Conservation (phyloP, 2,888 invertebrate species). For the Abscondita cerata region DNA sequence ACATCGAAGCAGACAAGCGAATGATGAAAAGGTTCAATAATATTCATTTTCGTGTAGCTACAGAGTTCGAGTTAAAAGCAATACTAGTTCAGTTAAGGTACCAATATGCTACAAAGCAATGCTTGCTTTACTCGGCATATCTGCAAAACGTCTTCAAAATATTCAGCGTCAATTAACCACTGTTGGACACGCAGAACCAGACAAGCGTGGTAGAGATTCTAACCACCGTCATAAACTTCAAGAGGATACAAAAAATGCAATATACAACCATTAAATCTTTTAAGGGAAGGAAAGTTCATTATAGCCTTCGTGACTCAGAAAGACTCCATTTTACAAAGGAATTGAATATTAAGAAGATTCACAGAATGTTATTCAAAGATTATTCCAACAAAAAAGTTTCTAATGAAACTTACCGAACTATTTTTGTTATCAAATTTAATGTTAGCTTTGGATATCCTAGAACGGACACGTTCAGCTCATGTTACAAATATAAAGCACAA, state of each 20-base stretch:
- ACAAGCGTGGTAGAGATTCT: neutral
- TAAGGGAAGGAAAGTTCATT: no score
- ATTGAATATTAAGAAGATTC: no score
- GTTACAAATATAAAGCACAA: conserved; percentile 7
- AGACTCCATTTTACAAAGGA: conserved; percentile 1
- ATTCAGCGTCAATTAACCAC: no score
- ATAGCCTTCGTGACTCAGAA: no score
- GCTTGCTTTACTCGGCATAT: no score
- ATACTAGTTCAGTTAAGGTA: conserved; percentile 1
- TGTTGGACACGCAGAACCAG: neutral
- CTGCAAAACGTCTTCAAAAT: no score
- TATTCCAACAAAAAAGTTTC: conserved; percentile 8
- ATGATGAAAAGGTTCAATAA: no score
- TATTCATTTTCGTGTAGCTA: conserved; percentile 2
- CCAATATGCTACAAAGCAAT: no score
- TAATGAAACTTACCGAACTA: conserved; percentile 13
- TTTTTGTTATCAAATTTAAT: conserved; percentile 8
- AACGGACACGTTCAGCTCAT: conserved; percentile 10
- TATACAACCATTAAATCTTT: neutral
- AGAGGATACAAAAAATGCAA: neutral
- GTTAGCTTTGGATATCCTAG: conserved; percentile 7
- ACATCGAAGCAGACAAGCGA: no score
- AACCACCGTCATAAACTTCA: conserved; percentile 6
- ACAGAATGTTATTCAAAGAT: neutral
- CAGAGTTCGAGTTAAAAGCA: neutral